A percentile compares a stretch with the other conserved stretches of the same genome.
Evolutionary conservation across 2,113 vertebrate genomes (phyloP).

Genomic region (Falco punctatus): DNA sequence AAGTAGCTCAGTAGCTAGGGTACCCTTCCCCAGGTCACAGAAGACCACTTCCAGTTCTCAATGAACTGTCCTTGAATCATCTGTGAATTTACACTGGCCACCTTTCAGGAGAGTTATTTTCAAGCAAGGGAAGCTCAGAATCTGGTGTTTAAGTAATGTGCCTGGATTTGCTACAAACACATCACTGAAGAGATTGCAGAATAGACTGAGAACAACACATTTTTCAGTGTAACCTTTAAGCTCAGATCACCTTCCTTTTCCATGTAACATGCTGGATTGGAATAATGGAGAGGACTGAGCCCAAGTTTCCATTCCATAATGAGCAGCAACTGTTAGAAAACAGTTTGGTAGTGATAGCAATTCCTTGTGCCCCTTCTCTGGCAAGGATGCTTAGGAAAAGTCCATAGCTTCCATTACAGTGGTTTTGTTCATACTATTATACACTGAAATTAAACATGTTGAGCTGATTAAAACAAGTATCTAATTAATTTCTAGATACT

Average conservation of each 20-base stretch:
- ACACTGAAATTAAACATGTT: not conserved
- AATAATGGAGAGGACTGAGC: not conserved
- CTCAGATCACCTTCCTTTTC: not conserved
- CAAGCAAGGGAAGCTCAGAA: not conserved
- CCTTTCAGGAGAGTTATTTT: not conserved
- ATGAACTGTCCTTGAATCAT: not conserved
- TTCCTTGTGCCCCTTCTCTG: not conserved
- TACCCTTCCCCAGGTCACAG: not conserved
- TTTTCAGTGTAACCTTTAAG: not conserved
- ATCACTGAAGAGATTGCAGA: not conserved
- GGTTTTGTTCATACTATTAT: not conserved
- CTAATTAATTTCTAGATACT: not conserved
- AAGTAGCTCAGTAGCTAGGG: not conserved
- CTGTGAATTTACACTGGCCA: not conserved
- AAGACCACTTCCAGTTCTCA: not conserved
- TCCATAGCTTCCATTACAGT: not conserved
- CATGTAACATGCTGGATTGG: not conserved
- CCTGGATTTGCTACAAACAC: not conserved
- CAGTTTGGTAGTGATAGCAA: not conserved
- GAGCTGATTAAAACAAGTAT: not conserved
- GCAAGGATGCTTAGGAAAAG: not conserved
- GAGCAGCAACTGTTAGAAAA: not conserved
- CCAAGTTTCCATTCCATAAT: not conserved
- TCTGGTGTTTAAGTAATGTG: not conserved
- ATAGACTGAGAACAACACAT: not conserved